Conservation (phyloP, 2,888 invertebrate genomes). For the Leptinotarsa haldemani region DNA sequence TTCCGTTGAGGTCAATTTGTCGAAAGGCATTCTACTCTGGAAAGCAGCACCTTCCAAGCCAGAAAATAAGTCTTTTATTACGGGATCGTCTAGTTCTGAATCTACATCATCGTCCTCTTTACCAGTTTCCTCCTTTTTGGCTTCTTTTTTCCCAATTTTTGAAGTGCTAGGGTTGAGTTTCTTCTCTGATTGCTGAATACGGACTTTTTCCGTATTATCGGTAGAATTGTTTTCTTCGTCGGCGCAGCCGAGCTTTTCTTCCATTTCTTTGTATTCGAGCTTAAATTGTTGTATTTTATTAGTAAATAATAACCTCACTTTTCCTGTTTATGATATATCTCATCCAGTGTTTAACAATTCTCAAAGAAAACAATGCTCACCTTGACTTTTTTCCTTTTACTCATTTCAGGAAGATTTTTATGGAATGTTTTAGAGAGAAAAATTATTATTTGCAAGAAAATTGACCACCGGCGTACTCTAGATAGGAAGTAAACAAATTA, state of each 20-base stretch:
- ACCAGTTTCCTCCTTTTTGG: conserved; percentile 65
- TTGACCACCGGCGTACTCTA: too few relatives aligned
- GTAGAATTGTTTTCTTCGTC: conserved; percentile 72
- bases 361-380: conserved; percentile 46
- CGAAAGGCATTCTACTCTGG: conserved; percentile 92
- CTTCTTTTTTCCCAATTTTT: conserved; percentile 64
- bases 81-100: conserved; percentile 76
- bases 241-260: conserved; percentile 73
- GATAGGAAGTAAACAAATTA: too few relatives aligned
- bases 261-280: conserved; percentile 77
- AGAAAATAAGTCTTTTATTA: conserved; percentile 65
- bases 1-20: conserved; percentile 94
- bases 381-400: conserved; percentile 63
- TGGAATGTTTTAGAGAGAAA: not conserved
- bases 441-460: too few relatives aligned
- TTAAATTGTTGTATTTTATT: conserved; percentile 52
- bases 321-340: not conserved
- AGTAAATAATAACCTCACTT: conserved; percentile 47
- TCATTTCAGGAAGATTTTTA: conserved; percentile 54
- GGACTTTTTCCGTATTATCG: conserved; percentile 68
- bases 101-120: conserved; percentile 73
- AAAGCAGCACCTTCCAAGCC: conserved; percentile 92
- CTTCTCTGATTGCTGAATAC: conserved; percentile 67
- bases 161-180: conserved; percentile 68
- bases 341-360: not conserved